Conservation (phyloP, 2,113 vertebrate genomes). For the Prochilodus magdalenae region DNA sequence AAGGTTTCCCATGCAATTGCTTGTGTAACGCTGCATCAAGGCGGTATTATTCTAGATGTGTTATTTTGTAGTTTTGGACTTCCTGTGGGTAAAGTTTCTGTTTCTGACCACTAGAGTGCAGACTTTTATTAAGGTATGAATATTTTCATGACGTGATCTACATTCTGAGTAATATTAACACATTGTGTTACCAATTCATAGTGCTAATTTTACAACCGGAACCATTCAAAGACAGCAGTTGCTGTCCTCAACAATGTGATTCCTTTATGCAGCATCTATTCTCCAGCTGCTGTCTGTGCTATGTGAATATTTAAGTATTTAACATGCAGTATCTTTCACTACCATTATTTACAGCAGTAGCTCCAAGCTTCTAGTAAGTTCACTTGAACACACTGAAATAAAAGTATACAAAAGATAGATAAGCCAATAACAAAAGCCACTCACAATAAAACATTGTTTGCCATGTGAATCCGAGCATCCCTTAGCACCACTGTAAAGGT, state of each 20-base stretch:
- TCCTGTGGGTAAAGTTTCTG: neutral
- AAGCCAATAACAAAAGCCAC: neutral
- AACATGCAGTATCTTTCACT: neutral
- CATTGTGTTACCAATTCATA: neutral
- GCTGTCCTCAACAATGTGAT: neutral
- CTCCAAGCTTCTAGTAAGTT: neutral
- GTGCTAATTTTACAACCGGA: neutral
- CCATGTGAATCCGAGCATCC: conserved; percentile 22
- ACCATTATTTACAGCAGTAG: too few relatives aligned
- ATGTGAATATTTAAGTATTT: neutral
- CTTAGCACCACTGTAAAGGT: neutral
- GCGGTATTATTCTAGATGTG: too few relatives aligned
- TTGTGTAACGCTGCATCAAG: too few relatives aligned
- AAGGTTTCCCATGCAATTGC: too few relatives aligned
- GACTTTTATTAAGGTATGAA: conserved; percentile 49
- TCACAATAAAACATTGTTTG: neutral
- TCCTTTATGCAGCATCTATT: fast-evolving
- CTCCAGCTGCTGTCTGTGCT: neutral
- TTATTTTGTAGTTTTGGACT: too few relatives aligned
- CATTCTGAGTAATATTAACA: neutral
- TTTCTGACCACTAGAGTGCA: conserved; percentile 73
- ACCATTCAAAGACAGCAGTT: neutral
- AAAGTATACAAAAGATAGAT: neutral
- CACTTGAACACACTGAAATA: neutral
- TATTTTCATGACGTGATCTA: neutral